A percentile compares a stretch with the other conserved stretches of the same genome.
phyloP scores from a whole-genome alignment of 2,888 invertebrate species.

The Spilarctia lutea region DNA sequence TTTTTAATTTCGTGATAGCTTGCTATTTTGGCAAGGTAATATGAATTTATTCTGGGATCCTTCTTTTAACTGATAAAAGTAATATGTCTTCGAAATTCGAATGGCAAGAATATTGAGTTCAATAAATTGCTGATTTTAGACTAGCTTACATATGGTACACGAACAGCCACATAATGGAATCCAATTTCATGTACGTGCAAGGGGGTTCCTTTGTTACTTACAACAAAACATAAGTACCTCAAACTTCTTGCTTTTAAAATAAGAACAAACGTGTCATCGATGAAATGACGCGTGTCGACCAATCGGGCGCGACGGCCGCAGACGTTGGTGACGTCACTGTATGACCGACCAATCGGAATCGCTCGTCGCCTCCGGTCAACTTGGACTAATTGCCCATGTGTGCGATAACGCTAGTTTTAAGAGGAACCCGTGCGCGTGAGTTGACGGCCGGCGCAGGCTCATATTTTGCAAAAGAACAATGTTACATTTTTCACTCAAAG shows the following conservation, averaged over 20 bases:
- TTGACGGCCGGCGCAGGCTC: constrained; percentile 57
- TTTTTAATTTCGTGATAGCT: constrained; percentile 62
- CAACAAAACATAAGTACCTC: constrained; percentile 79
- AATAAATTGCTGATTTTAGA: constrained; percentile 51
- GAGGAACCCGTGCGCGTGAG: constrained; percentile 81
- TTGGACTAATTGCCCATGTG: constrained; percentile 86
- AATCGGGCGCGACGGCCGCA: constrained; percentile 85
- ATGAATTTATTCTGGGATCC: constrained; percentile 33
- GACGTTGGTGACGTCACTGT: constrained; percentile 82
- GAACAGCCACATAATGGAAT: constrained; percentile 65
- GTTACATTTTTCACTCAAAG: constrained; percentile 10
- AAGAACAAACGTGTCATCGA: constrained; percentile 87
- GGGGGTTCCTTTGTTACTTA: constrained; percentile 74
- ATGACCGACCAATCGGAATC: constrained; percentile 77
- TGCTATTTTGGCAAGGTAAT: constrained; percentile 25
- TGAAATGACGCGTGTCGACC: constrained; percentile 86
- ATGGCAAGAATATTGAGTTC: constrained; percentile 25
- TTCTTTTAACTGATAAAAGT: constrained; percentile 48
- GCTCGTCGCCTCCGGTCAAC: constrained; percentile 85
- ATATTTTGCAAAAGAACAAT: constrained; percentile 43
- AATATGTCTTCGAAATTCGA: constrained; percentile 28
- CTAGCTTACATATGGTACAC: constrained; percentile 50
- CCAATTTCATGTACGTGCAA: constrained; percentile 65
- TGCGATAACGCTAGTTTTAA: constrained; percentile 82
- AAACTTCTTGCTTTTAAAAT: constrained; percentile 82